Percentiles rank a stretch among this genome's conserved stretches.
Conservation (phyloP, 23 tunicate species). For the Corella eumyota region DNA sequence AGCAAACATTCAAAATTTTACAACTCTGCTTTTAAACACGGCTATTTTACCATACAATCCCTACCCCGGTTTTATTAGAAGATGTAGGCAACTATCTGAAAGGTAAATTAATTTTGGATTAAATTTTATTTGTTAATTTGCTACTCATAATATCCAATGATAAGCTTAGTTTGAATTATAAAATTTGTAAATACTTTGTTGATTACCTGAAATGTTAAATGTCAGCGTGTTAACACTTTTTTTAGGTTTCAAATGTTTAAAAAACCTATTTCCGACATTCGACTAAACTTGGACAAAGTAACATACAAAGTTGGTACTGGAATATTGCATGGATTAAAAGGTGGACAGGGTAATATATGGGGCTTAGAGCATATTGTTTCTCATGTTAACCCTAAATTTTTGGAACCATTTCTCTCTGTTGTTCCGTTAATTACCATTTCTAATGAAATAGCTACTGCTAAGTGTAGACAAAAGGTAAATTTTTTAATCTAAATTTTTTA, state of each 20-base stretch:
- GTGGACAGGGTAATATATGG: slow-evolving; percentile 23
- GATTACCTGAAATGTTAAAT: too few relatives aligned
- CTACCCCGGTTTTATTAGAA: too few relatives aligned
- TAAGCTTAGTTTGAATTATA: too few relatives aligned
- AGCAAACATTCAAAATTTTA: too few relatives aligned
- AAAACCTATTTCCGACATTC: background rate
- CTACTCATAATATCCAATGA: too few relatives aligned
- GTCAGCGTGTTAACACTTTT: too few relatives aligned
- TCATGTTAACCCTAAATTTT: slow-evolving; percentile 31
- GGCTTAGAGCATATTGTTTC: slow-evolving; percentile 64
- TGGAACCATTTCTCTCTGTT: slow-evolving; percentile 4
- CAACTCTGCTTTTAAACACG: too few relatives aligned
- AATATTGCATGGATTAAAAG: slow-evolving; percentile 10
- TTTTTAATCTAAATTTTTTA: background rate
- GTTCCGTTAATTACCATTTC: slow-evolving; percentile 3
- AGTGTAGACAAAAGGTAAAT: background rate
- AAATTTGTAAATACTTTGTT: too few relatives aligned
- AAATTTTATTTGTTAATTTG: too few relatives aligned
- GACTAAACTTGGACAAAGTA: background rate
- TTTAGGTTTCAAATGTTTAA: slow-evolving; percentile 2
- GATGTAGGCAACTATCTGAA: too few relatives aligned
- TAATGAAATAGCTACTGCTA: slow-evolving; percentile 3
- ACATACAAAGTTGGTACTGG: slow-evolving; percentile 6
- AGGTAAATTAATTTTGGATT: too few relatives aligned
- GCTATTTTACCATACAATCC: too few relatives aligned